These are phyloP conservation scores for Dicranocentrus wangi DNA, from an alignment of 2,888 invertebrate species.

Conservation along the genomic window DNA sequence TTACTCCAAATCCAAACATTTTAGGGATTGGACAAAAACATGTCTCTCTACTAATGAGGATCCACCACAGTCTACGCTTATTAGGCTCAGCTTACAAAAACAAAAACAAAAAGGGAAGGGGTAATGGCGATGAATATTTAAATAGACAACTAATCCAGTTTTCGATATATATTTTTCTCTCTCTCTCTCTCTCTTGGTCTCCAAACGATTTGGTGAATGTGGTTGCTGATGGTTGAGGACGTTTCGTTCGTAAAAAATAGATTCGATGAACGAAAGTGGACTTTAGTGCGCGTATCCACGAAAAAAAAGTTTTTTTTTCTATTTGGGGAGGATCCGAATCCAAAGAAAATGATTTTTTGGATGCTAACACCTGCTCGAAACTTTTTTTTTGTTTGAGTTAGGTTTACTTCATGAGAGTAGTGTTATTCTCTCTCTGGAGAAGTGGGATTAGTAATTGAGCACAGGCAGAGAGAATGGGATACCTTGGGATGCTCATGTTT, in stretches of 20 bases:
- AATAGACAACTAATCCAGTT: constrained; percentile 53
- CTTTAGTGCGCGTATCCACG: too few species aligned
- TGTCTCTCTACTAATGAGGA: constrained; percentile 40
- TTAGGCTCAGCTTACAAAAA: constrained; percentile 25
- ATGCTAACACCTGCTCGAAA: constrained; percentile 58
- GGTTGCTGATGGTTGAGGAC: constrained; percentile 13
- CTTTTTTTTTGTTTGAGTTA: constrained; percentile 57
- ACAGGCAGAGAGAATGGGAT: too few species aligned
- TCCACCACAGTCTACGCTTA: constrained; percentile 38
- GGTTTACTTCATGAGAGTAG: constrained; percentile 22
- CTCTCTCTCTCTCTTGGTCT: constrained; percentile 43
- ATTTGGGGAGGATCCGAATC: neutral
- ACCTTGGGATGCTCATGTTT: too few species aligned
- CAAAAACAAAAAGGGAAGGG: neutral
- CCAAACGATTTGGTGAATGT: neutral
- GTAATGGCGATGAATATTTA: constrained; percentile 58
- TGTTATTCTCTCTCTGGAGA: constrained; percentile 13
- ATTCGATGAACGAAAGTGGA: too few species aligned
- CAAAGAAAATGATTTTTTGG: constrained; percentile 37
- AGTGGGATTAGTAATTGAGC: constrained; percentile 38
- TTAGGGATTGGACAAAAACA: too few species aligned
- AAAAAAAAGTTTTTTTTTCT: too few species aligned
- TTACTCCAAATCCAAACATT: too few species aligned
- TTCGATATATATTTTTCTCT: too few species aligned
- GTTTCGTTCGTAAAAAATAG: neutral